phyloP scores from a whole-genome alignment of 2,888 invertebrate species.

The Ormyrus labotus region DNA sequence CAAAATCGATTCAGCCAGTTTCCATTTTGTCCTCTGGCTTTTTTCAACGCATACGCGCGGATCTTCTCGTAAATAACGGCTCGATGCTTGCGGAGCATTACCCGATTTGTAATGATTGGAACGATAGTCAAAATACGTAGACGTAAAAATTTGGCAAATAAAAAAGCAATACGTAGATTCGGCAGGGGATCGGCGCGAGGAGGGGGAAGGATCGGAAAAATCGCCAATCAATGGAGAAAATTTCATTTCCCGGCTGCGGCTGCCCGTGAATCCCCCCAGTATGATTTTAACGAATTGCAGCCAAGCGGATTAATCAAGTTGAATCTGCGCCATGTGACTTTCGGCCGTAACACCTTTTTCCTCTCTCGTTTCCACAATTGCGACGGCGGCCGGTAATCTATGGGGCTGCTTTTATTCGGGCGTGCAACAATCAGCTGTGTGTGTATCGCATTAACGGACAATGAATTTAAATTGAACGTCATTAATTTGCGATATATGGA shows the following conservation, averaged over 20 bases:
- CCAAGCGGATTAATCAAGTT: constrained; percentile 46
- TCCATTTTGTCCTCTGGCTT: constrained; percentile 1
- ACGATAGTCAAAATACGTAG: neutral
- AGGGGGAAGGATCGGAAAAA: too few species aligned
- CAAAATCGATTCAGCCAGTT: constrained; percentile 1
- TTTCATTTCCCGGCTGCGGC: too few species aligned
- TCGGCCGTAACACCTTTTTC: neutral
- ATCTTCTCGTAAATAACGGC: constrained; percentile 12
- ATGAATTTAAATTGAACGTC: constrained; percentile 49
- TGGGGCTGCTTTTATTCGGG: neutral
- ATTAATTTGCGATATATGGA: constrained; percentile 30
- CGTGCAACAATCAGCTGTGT: constrained; percentile 33
- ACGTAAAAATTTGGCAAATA: too few species aligned
- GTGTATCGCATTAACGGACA: constrained; percentile 49
- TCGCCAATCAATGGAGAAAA: too few species aligned
- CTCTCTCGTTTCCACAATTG: too few species aligned
- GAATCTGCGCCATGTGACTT: constrained; percentile 30
- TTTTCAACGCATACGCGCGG: neutral
- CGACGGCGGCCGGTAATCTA: neutral
- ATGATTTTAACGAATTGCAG: neutral
- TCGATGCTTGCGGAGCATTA: neutral
- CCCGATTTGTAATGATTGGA: constrained; percentile 38
- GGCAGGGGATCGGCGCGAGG: too few species aligned
- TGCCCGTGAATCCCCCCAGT: too few species aligned
- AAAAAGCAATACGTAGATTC: too few species aligned